Conservation (phyloP, 2,888 invertebrate species). For the Conistra vaccinii region DNA sequence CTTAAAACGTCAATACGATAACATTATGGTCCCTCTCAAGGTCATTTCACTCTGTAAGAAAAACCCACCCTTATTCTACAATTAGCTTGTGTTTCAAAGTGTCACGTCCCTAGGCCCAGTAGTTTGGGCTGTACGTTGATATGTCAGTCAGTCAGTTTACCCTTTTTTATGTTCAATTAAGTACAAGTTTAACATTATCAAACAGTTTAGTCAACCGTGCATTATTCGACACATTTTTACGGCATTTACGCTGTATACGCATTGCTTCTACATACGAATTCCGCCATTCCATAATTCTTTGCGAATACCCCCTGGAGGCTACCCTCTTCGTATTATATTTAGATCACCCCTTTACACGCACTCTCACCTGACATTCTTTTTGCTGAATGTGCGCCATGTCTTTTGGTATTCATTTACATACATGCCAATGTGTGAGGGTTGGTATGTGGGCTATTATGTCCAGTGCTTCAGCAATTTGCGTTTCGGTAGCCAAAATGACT, state of each 20-base stretch:
- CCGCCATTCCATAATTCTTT: constrained; percentile 20
- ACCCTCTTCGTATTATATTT: constrained; percentile 22
- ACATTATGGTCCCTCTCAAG: background rate
- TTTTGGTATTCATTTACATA: constrained; percentile 33
- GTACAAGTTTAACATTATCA: background rate
- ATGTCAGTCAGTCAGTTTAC: background rate
- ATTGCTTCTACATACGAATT: constrained; percentile 17
- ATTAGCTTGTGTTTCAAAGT: background rate
- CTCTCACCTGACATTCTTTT: constrained; percentile 30
- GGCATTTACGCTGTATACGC: background rate
- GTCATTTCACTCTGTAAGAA: background rate
- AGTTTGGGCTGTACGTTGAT: background rate
- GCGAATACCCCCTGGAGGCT: constrained; percentile 5
- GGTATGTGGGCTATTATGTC: background rate
- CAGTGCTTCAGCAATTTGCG: background rate
- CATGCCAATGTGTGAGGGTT: background rate
- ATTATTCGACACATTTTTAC: background rate
- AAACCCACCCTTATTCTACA: no score
- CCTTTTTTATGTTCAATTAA: no score
- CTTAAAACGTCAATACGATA: background rate
- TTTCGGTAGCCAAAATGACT: background rate
- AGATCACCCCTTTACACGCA: constrained; percentile 17
- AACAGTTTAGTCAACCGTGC: background rate
- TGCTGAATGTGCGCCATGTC: background rate
- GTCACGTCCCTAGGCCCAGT: background rate